phyloP scores from a whole-genome alignment of 2,797 vertebrate species.

The Diplodus sargus region DNA sequence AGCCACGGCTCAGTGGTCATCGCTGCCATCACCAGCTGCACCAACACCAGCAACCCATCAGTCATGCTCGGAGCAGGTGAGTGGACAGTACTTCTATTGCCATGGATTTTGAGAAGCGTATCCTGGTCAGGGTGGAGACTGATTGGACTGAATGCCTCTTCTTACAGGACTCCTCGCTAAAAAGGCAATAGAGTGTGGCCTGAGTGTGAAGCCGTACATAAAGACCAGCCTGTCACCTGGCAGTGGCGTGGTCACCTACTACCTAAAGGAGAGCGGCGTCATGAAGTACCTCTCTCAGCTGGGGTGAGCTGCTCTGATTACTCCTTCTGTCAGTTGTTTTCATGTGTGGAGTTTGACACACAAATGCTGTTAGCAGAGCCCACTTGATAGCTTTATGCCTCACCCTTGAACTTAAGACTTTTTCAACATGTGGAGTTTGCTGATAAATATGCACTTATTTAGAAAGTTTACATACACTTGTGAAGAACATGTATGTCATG shows the following conservation, averaged over 20 bases:
- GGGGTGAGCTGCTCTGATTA: conserved; percentile 82
- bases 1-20: conserved; percentile 96
- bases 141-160: not conserved
- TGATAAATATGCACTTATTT: no score
- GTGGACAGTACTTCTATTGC: not conserved
- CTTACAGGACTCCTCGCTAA: conserved; percentile 92
- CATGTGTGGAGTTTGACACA: not conserved
- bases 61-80: conserved; percentile 98
- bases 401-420: not conserved
- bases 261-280: conserved; percentile 95
- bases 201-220: conserved; percentile 94
- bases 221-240: conserved; percentile 98
- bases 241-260: conserved; percentile 97
- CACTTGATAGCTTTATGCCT: not conserved
- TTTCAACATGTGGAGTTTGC: not conserved
- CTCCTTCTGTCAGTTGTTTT: not conserved
- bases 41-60: conserved; percentile 98
- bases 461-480: no score
- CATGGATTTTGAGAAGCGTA: not conserved
- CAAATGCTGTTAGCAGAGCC: no score
- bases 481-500: no score
- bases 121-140: not conserved
- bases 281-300: conserved; percentile 93
- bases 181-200: conserved; percentile 91
- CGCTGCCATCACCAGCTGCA: conserved; percentile 98